Percentiles rank a stretch among this genome's conserved stretches.
These are phyloP conservation scores for Nasua narica DNA, from an alignment of 2,797 vertebrate genomes.

Conservation along the genomic window DNA sequence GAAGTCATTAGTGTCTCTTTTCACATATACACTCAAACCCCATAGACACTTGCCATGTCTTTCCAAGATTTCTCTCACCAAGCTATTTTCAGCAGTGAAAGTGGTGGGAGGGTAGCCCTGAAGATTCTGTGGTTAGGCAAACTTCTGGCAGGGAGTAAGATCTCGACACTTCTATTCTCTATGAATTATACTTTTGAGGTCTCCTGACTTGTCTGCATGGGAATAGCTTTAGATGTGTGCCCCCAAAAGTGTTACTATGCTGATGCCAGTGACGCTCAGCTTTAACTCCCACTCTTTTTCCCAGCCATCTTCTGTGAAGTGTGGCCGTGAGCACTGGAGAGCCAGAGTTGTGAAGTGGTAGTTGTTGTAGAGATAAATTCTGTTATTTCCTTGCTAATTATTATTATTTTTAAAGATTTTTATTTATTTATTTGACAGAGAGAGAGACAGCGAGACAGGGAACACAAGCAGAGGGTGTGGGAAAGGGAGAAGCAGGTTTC, in stretches of 20 bases:
- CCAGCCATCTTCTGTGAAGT: not conserved
- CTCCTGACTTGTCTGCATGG: not conserved
- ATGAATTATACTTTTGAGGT: fast-evolving
- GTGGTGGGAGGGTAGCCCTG: fast-evolving
- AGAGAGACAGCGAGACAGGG: too few species aligned
- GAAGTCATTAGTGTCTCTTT: not conserved
- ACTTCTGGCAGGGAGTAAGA: not conserved
- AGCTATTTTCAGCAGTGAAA: not conserved
- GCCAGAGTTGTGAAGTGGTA: fast-evolving
- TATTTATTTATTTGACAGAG: too few species aligned
- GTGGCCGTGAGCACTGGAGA: not conserved
- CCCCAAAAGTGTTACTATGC: not conserved
- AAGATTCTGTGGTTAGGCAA: not conserved
- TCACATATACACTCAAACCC: too few species aligned
- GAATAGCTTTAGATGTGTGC: not conserved
- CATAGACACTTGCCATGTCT: not conserved
- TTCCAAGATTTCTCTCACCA: not conserved
- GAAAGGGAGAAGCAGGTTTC: too few species aligned
- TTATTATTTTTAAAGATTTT: too few species aligned
- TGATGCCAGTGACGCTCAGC: too few species aligned
- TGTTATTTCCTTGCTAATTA: not conserved
- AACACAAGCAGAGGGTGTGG: too few species aligned
- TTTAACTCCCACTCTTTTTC: fast-evolving
- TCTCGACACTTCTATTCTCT: not conserved
- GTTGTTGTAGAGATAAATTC: not conserved